Conservation (phyloP, 2,113 vertebrate species). For the Verasper variegatus region DNA sequence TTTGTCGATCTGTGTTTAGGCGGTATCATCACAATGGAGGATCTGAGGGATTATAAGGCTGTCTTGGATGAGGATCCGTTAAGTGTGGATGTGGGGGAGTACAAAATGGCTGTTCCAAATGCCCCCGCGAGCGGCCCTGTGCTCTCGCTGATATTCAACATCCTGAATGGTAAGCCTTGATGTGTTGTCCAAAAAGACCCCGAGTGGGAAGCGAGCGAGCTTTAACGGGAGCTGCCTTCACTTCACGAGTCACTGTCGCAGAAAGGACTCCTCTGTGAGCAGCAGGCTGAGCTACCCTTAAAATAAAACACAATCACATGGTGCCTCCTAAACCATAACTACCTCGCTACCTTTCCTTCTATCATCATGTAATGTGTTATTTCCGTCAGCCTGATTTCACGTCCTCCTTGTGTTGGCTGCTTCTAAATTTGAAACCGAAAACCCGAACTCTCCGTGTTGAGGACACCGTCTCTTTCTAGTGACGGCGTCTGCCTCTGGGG, state of each 20-base stretch:
- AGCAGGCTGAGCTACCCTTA: constrained; percentile 21
- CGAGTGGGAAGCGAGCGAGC: constrained; percentile 53
- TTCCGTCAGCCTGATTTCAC: too few relatives aligned
- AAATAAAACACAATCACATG: constrained; percentile 10
- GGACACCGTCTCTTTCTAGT: constrained; percentile 30
- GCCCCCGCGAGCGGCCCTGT: constrained; percentile 93
- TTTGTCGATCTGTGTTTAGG: constrained; percentile 80
- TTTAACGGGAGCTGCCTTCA: constrained; percentile 49
- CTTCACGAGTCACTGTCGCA: constrained; percentile 37
- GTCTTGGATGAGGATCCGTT: constrained; percentile 85
- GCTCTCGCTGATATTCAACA: constrained; percentile 92
- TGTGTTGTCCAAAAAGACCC: constrained; percentile 50
- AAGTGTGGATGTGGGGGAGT: constrained; percentile 82
- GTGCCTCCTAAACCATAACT: too few relatives aligned
- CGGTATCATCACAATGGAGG: constrained; percentile 89
- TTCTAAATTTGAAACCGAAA: background rate
- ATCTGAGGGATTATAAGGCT: constrained; percentile 86
- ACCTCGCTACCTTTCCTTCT: too few relatives aligned
- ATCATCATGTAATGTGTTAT: too few relatives aligned
- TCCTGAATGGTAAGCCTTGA: constrained; percentile 87
- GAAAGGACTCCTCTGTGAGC: constrained; percentile 34
- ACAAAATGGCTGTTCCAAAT: constrained; percentile 83
- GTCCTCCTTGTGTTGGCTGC: too few relatives aligned
- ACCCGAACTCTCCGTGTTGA: constrained; percentile 6
- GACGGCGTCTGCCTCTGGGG: constrained; percentile 53